Conservation (phyloP, 2,797 vertebrate species). For the Anguilla anguilla region DNA sequence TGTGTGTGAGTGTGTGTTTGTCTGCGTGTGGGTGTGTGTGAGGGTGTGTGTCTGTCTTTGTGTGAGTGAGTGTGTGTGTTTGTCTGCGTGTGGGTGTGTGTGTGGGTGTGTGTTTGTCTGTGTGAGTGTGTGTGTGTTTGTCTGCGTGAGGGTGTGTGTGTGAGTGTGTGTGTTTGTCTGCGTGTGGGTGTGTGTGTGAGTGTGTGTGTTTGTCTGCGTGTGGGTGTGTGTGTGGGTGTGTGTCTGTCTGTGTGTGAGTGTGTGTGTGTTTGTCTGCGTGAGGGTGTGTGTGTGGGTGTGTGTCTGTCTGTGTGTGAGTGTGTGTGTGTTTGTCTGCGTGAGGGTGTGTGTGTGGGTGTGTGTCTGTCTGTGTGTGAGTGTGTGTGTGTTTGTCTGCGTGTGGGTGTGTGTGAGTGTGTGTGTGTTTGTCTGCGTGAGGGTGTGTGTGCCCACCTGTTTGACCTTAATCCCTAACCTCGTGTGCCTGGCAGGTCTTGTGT, state of each 20-base stretch:
- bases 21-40: too few species aligned
- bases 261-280: neutral
- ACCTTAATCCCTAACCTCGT: neutral
- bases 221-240: neutral
- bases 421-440: constrained; percentile 21
- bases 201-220: neutral
- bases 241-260: neutral
- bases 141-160: too few species aligned
- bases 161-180: neutral
- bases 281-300: neutral
- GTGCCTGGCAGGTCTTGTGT: neutral
- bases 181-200: neutral
- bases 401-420: too few species aligned
- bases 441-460: constrained; percentile 1
- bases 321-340: neutral
- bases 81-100: too few species aligned
- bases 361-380: too few species aligned
- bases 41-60: too few species aligned
- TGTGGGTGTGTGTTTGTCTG: too few species aligned
- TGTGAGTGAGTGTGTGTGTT: too few species aligned
- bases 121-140: too few species aligned
- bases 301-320: neutral
- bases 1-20: too few species aligned
- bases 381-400: too few species aligned
- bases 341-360: too few species aligned